Evolutionary conservation across 1,140 invertebrate genomes (phyloP), one percentile per base, ranked within the genome.

Genomic region (Drosophila pruinosa): DNA sequence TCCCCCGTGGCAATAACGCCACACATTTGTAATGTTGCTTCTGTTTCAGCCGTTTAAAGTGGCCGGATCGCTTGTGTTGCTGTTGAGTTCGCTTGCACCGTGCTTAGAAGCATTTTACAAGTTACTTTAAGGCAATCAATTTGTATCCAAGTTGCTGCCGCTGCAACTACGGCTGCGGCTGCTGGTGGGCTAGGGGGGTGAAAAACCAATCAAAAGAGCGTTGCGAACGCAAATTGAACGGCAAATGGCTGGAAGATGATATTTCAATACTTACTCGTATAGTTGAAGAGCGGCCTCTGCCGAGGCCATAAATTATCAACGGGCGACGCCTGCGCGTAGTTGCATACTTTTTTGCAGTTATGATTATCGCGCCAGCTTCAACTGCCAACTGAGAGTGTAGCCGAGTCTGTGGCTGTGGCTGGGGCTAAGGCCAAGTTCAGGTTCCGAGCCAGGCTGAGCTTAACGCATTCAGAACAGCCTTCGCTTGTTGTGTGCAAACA

Each of bases 41-140:
- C 82, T 88, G 82, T 88, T 88, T 54, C 54, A 54, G 71, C 58
- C 58, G 72, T 71, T 77, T 63, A 79, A 77, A 65, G 64, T 77
- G 69, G 59, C 70, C 52, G 59, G 58, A 56, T 57, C 54, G 54
- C 65, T 38, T 31, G 0, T 2, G 0, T 2, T 28, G 24, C 21
- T 31, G 19, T 10, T 19, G 22, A 45, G 43, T 47, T 22, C 31
- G 58, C n/a, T 26, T 62, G 50, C 58, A 63, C 43, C 54, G 68
- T 34, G 75, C 73, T 86, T 86, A 86, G 81, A 72, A 77, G 45
- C 82, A 78, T 75, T 82, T 88, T 88, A 88, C 82, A 88, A 88
- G 82, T 88, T 88, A 88, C 82, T 88, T 88, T 88, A 88, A 88
- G 82, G 82, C 82, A 88, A 88, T 88, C 82, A 88, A 88, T 88